These are phyloP conservation scores for Lucifuga dentata DNA, from an alignment of 2,113 vertebrate genomes.

Conservation along the genomic window DNA sequence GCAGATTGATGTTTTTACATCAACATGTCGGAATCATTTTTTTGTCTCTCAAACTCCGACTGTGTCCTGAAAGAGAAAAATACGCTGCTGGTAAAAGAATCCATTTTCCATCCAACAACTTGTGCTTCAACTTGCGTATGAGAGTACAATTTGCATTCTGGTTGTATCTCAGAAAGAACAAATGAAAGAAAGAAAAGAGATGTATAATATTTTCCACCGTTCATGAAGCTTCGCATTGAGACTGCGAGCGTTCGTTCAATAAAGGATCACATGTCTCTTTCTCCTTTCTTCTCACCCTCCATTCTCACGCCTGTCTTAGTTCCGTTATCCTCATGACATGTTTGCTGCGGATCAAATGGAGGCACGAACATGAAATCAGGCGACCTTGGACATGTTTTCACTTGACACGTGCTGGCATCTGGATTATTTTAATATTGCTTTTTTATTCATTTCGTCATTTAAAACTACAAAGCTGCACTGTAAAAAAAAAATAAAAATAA, in stretches of 20 bases:
- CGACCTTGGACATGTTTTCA: slow-evolving; percentile 5
- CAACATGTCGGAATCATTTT: too few relatives aligned
- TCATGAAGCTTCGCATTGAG: slow-evolving; percentile 49
- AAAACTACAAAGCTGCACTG: too few relatives aligned
- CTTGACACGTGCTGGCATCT: neutral
- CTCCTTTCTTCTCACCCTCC: slow-evolving; percentile 9
- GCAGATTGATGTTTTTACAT: too few relatives aligned
- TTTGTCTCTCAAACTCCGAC: too few relatives aligned
- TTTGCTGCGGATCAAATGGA: too few relatives aligned
- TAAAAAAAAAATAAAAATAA: too few relatives aligned
- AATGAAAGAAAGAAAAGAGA: slow-evolving; percentile 31
- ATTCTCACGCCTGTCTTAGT: slow-evolving; percentile 25
- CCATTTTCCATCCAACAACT: too few relatives aligned
- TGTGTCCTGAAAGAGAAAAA: too few relatives aligned
- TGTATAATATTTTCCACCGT: slow-evolving; percentile 12
- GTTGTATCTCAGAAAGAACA: slow-evolving; percentile 15
- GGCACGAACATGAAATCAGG: slow-evolving; percentile 37
- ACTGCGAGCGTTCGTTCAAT: slow-evolving; percentile 29
- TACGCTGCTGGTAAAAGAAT: too few relatives aligned
- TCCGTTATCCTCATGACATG: slow-evolving; percentile 32
- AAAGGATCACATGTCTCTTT: slow-evolving; percentile 32
- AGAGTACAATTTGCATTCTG: slow-evolving; percentile 21
- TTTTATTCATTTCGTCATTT: too few relatives aligned
- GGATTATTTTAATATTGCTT: too few relatives aligned
- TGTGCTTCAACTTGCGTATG: neutral